A percentile compares a stretch with the other conserved stretches of the same genome.
phyloP scores from a whole-genome alignment of 2,797 vertebrate species.

The Ataeniobius toweri region DNA sequence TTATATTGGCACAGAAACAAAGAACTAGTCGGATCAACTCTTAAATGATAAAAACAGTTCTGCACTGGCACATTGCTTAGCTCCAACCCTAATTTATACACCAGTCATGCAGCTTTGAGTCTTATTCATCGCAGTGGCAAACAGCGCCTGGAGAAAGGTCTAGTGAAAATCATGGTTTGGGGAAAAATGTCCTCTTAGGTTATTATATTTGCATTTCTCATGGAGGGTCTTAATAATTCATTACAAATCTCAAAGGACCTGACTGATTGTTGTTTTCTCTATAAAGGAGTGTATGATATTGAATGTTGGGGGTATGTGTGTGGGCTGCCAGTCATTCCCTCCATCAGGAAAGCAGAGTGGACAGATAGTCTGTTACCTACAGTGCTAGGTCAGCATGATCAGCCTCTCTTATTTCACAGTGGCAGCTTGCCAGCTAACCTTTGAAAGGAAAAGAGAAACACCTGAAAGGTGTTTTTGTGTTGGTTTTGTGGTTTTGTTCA shows the following conservation, averaged over 20 bases:
- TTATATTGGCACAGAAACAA: background rate
- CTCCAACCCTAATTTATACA: conserved; percentile 20
- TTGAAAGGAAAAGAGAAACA: conserved; percentile 34
- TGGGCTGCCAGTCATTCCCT: conserved; percentile 33
- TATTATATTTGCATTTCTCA: conserved; percentile 42
- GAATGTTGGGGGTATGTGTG: conserved; percentile 19
- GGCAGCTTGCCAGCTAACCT: conserved; percentile 47
- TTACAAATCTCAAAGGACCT: conserved; percentile 9
- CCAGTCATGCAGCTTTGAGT: conserved; percentile 24
- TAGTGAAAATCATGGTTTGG: conserved; percentile 23
- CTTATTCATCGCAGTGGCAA: conserved; percentile 24
- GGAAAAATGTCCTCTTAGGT: conserved; percentile 26
- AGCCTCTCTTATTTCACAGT: conserved; percentile 59
- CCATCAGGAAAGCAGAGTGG: conserved; percentile 51
- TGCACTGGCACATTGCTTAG: background rate
- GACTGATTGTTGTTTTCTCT: conserved; percentile 25
- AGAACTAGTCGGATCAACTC: background rate
- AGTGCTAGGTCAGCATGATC: conserved; percentile 64
- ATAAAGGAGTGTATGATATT: conserved; percentile 20
- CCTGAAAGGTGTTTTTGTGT: conserved; percentile 64
- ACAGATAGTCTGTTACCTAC: conserved; percentile 68
- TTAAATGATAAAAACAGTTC: background rate
- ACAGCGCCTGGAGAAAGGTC: conserved; percentile 31
- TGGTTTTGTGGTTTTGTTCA: conserved; percentile 38
- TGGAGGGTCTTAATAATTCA: conserved; percentile 19